A percentile compares a stretch with the other conserved stretches of the same genome.
phyloP scores from a whole-genome alignment of 2,113 vertebrate species.

The Myxocyprinus asiaticus region DNA sequence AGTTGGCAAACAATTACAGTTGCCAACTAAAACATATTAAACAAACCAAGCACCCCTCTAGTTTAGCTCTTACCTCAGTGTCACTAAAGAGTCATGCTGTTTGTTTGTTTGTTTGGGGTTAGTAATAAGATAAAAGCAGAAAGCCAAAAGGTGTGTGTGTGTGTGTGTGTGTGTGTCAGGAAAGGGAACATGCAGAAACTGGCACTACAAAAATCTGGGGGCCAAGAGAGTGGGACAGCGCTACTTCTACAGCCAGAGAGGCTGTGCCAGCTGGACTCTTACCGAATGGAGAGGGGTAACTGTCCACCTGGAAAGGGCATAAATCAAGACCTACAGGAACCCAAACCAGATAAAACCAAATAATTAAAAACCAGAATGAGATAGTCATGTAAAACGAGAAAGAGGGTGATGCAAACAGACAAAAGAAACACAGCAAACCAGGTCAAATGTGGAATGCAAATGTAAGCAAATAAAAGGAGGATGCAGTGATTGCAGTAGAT shows the following conservation, averaged over 20 bases:
- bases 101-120: conserved; percentile 37
- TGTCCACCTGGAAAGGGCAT: conserved; percentile 94
- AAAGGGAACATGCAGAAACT: conserved; percentile 25
- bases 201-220: conserved; percentile 3
- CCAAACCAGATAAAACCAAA: conserved; percentile 84
- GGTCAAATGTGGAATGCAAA: conserved; percentile 17
- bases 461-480: not conserved
- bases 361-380: conserved; percentile 38
- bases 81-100: conserved; percentile 11
- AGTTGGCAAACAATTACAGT: not conserved
- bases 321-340: conserved; percentile 94
- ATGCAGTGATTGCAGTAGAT: not conserved
- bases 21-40: not conserved
- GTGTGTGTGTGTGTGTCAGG: conserved; percentile 29
- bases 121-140: conserved; percentile 19
- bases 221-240: conserved; percentile 59
- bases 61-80: not conserved
- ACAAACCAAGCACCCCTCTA: not conserved
- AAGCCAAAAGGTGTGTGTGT: not conserved
- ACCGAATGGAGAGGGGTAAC: conserved; percentile 89
- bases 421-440: conserved; percentile 27
- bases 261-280: conserved; percentile 79
- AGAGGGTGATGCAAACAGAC: conserved; percentile 17
- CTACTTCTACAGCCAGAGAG: conserved; percentile 77
- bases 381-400: conserved; percentile 34